These are phyloP conservation scores for Cyprinella venusta DNA, from an alignment of 2,797 vertebrate genomes.

Conservation along the genomic window DNA sequence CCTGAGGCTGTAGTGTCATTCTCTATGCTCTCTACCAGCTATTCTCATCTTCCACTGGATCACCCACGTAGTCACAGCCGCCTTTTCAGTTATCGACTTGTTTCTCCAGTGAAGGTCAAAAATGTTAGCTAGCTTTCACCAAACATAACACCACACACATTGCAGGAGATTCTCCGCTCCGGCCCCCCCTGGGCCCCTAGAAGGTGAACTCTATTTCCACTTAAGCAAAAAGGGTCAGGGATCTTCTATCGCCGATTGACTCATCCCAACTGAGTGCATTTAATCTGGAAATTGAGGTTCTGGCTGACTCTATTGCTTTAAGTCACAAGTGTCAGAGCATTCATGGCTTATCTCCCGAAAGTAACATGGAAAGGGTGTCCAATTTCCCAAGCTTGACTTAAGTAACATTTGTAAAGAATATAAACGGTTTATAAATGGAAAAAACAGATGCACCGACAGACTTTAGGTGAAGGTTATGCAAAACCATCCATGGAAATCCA, in stretches of 20 bases:
- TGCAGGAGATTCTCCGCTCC: constrained; percentile 29
- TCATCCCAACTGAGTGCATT: constrained; percentile 59
- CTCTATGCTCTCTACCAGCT: constrained; percentile 25
- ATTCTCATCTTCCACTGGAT: constrained; percentile 36
- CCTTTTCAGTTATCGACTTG: constrained; percentile 54
- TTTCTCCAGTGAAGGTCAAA: constrained; percentile 55
- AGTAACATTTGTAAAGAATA: constrained; percentile 36
- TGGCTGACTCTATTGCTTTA: constrained; percentile 60
- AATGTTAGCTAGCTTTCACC: constrained; percentile 42
- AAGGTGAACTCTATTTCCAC: constrained; percentile 59
- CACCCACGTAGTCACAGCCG: constrained; percentile 50
- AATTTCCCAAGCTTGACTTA: constrained; percentile 39
- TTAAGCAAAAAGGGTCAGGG: constrained; percentile 51
- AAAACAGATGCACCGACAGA: background rate
- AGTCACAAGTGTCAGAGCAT: constrained; percentile 54
- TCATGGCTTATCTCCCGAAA: constrained; percentile 44
- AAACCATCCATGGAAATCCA: constrained; percentile 3
- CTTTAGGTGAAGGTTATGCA: constrained; percentile 34
- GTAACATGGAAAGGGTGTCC: constrained; percentile 35
- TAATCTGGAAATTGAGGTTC: constrained; percentile 66
- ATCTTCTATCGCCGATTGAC: constrained; percentile 54
- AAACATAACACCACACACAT: constrained; percentile 55
- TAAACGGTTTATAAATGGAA: constrained; percentile 15
- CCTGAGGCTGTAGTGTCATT: constrained; percentile 46
- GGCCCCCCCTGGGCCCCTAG: constrained; percentile 15